A percentile compares a stretch with the other conserved stretches of the same genome.
phyloP scores from a whole-genome alignment of 2,113 vertebrate species.

The Malurus elegans region DNA sequence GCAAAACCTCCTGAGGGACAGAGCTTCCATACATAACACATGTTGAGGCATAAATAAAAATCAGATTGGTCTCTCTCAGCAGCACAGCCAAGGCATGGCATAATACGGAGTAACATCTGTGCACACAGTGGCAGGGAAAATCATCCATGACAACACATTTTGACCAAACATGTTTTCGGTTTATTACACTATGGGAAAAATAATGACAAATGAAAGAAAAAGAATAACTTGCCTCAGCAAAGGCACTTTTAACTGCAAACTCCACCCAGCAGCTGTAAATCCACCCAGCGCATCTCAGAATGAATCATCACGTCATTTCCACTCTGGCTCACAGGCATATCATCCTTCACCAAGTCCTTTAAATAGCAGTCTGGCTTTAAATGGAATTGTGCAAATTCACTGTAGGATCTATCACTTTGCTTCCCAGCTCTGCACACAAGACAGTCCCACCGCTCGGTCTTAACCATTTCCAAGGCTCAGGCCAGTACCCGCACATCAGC shows the following conservation, averaged over 20 bases:
- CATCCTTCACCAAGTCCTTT: background rate
- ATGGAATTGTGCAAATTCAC: background rate
- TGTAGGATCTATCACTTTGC: background rate
- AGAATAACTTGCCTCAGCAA: background rate
- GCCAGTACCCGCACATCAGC: background rate
- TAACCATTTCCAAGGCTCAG: rapidly evolving
- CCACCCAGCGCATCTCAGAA: background rate
- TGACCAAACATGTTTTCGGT: background rate
- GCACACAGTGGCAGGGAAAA: background rate
- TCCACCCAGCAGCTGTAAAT: background rate
- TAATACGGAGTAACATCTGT: background rate
- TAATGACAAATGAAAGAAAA: background rate
- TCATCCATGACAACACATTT: background rate
- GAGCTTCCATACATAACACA: no score
- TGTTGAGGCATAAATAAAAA: no score
- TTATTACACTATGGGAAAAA: background rate
- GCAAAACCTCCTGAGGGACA: no score
- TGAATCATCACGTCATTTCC: background rate
- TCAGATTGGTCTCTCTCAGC: background rate
- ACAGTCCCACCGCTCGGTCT: rapidly evolving
- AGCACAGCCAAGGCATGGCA: background rate
- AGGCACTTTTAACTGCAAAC: background rate
- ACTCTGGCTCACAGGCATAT: background rate
- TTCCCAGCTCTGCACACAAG: background rate
- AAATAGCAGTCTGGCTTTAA: background rate